A percentile compares a stretch with the other conserved stretches of the same genome.
These are phyloP conservation scores for Paramormyrops kingsleyae DNA, from an alignment of 2,113 vertebrate genomes.

Conservation along the genomic window DNA sequence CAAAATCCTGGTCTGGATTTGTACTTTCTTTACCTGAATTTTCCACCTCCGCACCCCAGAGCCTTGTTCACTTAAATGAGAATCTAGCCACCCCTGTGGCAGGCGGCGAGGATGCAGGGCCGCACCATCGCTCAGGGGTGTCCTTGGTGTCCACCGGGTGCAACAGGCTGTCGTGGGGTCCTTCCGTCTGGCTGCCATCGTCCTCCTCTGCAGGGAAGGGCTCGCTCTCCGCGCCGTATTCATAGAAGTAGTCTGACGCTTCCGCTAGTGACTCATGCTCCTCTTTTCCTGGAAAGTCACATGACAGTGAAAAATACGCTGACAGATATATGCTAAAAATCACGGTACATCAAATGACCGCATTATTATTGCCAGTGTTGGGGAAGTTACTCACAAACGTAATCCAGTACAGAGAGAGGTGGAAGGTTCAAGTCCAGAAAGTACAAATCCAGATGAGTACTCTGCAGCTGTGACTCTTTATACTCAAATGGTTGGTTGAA, in stretches of 20 bases:
- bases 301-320: background rate
- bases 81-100: background rate
- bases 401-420: no score
- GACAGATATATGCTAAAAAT: background rate
- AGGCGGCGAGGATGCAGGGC: background rate
- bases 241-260: conserved; percentile 79
- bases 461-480: no score
- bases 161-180: conserved; percentile 38
- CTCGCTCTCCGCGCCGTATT: conserved; percentile 70
- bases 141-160: conserved; percentile 52
- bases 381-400: no score
- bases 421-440: no score
- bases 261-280: conserved; percentile 65
- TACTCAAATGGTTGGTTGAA: no score
- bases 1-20: background rate
- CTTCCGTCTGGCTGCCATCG: conserved; percentile 30
- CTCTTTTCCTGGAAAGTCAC: conserved; percentile 55
- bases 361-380: no score
- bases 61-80: background rate
- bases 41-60: background rate
- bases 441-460: no score
- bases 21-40: background rate
- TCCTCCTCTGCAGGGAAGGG: conserved; percentile 57
- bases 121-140: conserved; percentile 62
- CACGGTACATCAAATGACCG: background rate